These are phyloP conservation scores for Ascaphus truei DNA, from an alignment of 2,113 vertebrate genomes.

Conservation along the genomic window DNA sequence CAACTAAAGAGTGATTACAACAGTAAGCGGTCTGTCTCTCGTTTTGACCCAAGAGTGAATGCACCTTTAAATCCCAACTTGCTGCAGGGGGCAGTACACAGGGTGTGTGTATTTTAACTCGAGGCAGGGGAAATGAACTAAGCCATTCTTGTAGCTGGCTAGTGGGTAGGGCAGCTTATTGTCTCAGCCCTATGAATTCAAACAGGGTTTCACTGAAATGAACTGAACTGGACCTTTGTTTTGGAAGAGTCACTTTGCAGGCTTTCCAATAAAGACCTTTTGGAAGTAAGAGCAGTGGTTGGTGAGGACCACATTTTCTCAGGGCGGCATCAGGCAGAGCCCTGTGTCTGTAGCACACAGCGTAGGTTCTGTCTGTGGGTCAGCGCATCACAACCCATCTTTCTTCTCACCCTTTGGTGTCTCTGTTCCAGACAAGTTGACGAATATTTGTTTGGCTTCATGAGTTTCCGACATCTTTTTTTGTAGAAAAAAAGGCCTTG, in stretches of 20 bases:
- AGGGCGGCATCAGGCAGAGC: no score
- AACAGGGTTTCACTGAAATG: not conserved
- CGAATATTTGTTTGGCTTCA: constrained; percentile 9
- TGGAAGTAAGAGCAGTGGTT: not conserved
- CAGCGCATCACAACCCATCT: not conserved
- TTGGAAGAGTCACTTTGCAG: not conserved
- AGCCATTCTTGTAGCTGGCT: constrained; percentile 5
- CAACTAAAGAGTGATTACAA: not conserved
- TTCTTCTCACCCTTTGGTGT: no score
- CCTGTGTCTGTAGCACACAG: not conserved
- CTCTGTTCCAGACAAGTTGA: constrained; percentile 2
- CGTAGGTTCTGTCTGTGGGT: not conserved
- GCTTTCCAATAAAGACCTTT: not conserved
- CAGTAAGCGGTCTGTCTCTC: not conserved
- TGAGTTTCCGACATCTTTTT: not conserved
- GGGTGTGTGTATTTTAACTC: not conserved
- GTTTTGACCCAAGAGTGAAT: not conserved
- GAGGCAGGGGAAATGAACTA: not conserved
- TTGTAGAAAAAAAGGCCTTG: not conserved
- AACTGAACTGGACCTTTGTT: not conserved
- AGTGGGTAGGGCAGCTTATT: not conserved
- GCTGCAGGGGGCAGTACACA: not conserved
- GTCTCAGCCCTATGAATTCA: not conserved
- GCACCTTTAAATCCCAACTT: not conserved
- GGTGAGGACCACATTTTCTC: no score